These are phyloP conservation scores for Parascotia fuliginaria DNA, from an alignment of 2,888 invertebrate species.

Conservation along the genomic window DNA sequence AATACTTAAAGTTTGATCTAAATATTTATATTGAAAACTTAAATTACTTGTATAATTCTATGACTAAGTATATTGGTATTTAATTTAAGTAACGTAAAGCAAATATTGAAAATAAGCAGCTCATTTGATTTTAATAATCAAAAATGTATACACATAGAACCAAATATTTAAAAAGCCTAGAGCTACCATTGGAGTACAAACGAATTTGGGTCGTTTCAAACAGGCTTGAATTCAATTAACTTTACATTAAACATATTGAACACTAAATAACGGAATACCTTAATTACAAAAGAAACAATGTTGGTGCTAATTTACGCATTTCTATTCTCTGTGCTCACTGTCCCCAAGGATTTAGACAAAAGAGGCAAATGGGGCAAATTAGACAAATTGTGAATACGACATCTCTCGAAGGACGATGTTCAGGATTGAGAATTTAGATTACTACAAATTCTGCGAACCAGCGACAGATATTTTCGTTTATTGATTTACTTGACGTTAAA, in stretches of 20 bases:
- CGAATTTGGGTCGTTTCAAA: not conserved
- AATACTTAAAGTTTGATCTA: too few species aligned
- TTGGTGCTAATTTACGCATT: slow-evolving; percentile 33
- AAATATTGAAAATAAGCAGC: too few species aligned
- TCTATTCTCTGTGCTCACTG: slow-evolving; percentile 35
- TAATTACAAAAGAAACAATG: slow-evolving; percentile 24
- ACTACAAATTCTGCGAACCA: slow-evolving; percentile 11
- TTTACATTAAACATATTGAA: slow-evolving; percentile 27
- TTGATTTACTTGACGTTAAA: not conserved
- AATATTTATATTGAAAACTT: too few species aligned
- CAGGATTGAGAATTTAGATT: slow-evolving; percentile 7
- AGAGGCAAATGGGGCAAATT: slow-evolving; percentile 36
- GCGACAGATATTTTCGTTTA: slow-evolving; percentile 3
- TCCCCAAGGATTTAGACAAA: slow-evolving; percentile 23
- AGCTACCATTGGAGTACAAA: not conserved
- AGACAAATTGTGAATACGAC: slow-evolving; percentile 15
- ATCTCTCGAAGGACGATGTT: slow-evolving; percentile 7
- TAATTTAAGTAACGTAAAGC: too few species aligned
- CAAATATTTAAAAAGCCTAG: not conserved
- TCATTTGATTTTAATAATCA: too few species aligned
- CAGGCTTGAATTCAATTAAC: slow-evolving; percentile 23
- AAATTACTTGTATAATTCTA: too few species aligned
- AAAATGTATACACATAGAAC: too few species aligned
- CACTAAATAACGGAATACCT: slow-evolving; percentile 32
- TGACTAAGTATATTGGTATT: too few species aligned